Evolutionary conservation across 1,140 invertebrate genomes (phyloP), one percentile per base, ranked within the genome.

Genomic region (Andricus grossulariae): DNA sequence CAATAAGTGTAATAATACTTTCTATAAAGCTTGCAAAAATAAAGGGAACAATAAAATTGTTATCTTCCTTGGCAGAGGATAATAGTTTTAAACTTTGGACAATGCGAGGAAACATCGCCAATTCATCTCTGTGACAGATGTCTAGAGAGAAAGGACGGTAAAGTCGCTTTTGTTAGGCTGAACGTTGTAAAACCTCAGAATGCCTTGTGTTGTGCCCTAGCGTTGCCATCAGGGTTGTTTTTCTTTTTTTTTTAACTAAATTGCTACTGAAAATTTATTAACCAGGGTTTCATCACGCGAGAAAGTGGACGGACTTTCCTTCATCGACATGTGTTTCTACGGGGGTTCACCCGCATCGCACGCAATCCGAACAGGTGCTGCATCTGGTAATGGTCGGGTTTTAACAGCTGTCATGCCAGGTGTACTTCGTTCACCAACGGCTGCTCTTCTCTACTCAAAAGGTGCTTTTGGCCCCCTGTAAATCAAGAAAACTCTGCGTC

Each of bases 361-460:
- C 88, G 89, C 86, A 86, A 90, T 80, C 83, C 81, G 83, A 90
- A 90, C 90, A 90, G 90, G 89, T 91, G 89, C 89, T 88, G 70
- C 74, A 75, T 80, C 86, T 85, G 88, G 89, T 89, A 91, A 90
- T 88, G 86, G 87, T 89, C 89, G 86, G 75, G 78, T 80, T 66
- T 73, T 50, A 90, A 86, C 90, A 90, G 88, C 90, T 91, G 90
- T 87, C 85, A 83, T 79, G 84, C 90, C 89, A 91, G 89, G 89
- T 91, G 90, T 86, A 86, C 78, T 52, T 57, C 78, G 78, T 77
- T 78, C 76, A 21, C 72, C 50, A 51, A 18, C 78, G 71, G 74
- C 77, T 76, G 73, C 25, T 66, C 57, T 66, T 66, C 57, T 32
- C 57, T 16, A 39, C 57, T 39, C 32, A 39, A 66, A 15, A 66